phyloP scores from a whole-genome alignment of 2,113 vertebrate genomes.

The Tringa solitaria region DNA sequence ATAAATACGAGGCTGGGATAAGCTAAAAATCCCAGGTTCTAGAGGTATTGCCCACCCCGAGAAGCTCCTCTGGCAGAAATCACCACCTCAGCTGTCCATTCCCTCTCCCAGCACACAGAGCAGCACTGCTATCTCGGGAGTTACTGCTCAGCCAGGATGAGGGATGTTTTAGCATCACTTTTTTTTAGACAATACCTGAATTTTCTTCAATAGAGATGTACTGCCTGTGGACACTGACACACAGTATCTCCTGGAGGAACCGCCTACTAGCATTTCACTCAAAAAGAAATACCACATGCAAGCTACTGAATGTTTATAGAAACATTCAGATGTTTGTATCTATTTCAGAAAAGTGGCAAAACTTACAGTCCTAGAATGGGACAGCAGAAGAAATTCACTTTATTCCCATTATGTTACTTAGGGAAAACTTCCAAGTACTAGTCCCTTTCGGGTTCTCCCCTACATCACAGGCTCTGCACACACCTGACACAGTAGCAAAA shows the following conservation, averaged over 20 bases:
- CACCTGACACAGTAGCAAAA: not conserved
- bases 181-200: not conserved
- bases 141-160: accelerated
- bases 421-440: not conserved
- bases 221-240: not conserved
- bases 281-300: not conserved
- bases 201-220: not conserved
- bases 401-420: not conserved
- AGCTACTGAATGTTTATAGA: not conserved
- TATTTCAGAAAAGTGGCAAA: not conserved
- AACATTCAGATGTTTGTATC: not conserved
- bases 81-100: accelerated
- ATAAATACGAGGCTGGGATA: not conserved
- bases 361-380: not conserved
- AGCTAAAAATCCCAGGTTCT: not conserved
- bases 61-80: not conserved
- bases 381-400: not conserved
- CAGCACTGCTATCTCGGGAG: not conserved
- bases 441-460: not conserved
- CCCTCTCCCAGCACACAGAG: not conserved
- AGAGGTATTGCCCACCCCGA: accelerated
- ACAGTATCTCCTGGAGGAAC: not conserved
- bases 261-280: not conserved
- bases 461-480: not conserved
- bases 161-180: accelerated